Percentiles rank a stretch among this genome's conserved stretches.
Conservation (phyloP, 2,888 invertebrate genomes). For the Mythimna vitellina region DNA sequence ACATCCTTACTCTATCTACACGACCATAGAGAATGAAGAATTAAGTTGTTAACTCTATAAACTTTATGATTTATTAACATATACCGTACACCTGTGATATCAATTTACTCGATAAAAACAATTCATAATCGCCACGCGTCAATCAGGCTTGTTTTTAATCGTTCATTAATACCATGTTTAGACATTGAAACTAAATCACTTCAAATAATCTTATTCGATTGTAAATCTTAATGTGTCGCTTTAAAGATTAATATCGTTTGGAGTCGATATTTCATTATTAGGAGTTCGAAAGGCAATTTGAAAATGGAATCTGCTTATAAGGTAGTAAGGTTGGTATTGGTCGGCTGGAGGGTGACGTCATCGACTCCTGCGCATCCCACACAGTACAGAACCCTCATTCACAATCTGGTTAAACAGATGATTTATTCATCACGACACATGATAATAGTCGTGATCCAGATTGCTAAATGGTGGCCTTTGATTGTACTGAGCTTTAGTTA, state of each 20-base stretch:
- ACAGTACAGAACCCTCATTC: conserved; percentile 73
- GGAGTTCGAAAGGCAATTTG: conserved; percentile 61
- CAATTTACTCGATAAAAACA: conserved; percentile 52
- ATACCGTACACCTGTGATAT: conserved; percentile 56
- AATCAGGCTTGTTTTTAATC: conserved; percentile 65
- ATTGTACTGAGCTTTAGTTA: conserved; percentile 54
- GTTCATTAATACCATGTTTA: conserved; percentile 65
- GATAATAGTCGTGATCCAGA: conserved; percentile 73
- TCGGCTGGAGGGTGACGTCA: conserved; percentile 76
- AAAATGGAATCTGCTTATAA: conserved; percentile 72
- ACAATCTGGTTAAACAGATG: conserved; percentile 76
- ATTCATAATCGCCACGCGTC: conserved; percentile 58
- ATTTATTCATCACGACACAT: conserved; percentile 81
- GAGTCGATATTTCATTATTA: conserved; percentile 36
- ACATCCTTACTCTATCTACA: conserved; percentile 20
- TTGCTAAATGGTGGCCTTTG: conserved; percentile 72
- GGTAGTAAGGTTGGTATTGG: conserved; percentile 71
- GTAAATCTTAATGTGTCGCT: conserved; percentile 36
- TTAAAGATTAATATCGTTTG: conserved; percentile 53
- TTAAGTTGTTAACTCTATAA: conserved; percentile 54
- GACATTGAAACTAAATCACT: conserved; percentile 63
- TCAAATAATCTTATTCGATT: conserved; percentile 38
- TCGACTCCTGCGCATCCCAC: conserved; percentile 82
- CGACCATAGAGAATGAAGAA: conserved; percentile 39
- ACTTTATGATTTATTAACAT: conserved; percentile 54